Percentiles rank a stretch among this genome's conserved stretches.
phyloP scores from a whole-genome alignment of 2,113 vertebrate species.

The Daphoenositta chrysoptera region DNA sequence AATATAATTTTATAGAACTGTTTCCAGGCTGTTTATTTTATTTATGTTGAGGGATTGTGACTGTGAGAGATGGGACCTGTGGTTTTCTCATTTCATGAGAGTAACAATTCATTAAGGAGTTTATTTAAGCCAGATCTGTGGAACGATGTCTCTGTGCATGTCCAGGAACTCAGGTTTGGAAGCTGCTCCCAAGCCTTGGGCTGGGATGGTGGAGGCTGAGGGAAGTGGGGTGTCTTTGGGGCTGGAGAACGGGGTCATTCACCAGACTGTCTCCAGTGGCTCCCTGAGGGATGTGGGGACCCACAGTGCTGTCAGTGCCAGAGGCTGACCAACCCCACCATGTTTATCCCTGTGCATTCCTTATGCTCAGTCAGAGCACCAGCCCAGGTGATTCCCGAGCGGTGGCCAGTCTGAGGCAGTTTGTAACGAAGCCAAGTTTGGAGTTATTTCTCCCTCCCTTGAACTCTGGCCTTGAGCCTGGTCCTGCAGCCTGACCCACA shows the following conservation, averaged over 20 bases:
- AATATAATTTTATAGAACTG: background rate
- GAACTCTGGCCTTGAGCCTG: background rate
- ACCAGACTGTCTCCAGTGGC: background rate
- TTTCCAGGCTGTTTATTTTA: slow-evolving; percentile 14
- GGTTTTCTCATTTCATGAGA: slow-evolving; percentile 23
- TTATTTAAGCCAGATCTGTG: background rate
- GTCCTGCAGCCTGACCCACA: background rate
- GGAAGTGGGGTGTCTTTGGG: background rate
- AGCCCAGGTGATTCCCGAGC: background rate
- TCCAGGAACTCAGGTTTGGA: background rate
- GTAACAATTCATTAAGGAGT: background rate
- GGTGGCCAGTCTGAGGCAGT: background rate
- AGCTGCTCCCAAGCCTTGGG: background rate
- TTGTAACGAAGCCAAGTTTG: background rate
- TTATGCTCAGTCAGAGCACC: background rate
- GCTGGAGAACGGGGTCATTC: background rate
- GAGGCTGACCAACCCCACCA: background rate
- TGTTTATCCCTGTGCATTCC: background rate
- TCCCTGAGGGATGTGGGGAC: background rate
- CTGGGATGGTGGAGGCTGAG: background rate
- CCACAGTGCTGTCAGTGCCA: background rate
- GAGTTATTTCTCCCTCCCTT: background rate
- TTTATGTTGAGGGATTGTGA: slow-evolving; percentile 8
- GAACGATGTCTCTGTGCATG: background rate
- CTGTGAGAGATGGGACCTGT: background rate